phyloP scores from a whole-genome alignment of 1,140 invertebrate genomes.

The Drosophila mauritiana region DNA sequence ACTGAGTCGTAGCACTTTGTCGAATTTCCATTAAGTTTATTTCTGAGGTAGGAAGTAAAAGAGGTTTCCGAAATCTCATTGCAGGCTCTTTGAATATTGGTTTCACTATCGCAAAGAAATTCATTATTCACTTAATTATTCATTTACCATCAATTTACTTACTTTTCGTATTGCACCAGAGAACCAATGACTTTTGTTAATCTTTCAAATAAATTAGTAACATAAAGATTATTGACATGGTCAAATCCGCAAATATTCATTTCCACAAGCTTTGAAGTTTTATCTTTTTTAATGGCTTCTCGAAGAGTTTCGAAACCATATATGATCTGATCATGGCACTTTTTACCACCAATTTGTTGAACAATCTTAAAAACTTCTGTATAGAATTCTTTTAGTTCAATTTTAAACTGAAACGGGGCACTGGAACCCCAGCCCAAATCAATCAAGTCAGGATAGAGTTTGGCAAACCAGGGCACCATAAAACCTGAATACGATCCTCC shows the following conservation, averaged over 20 bases:
- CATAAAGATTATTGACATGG: neutral
- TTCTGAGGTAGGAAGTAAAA: neutral
- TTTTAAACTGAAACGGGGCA: conserved; percentile 84
- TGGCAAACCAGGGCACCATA: conserved; percentile 90
- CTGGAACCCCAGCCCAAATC: conserved; percentile 89
- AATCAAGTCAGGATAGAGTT: conserved; percentile 91
- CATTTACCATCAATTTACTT: neutral
- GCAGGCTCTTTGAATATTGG: neutral
- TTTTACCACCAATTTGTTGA: neutral
- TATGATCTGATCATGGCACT: neutral
- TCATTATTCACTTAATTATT: neutral
- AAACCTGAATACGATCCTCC: conserved; percentile 92
- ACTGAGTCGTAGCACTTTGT: neutral
- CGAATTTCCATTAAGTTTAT: neutral
- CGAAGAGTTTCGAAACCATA: neutral
- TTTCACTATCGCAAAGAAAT: neutral
- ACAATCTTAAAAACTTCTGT: neutral
- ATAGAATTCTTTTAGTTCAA: neutral
- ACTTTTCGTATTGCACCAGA: conserved; percentile 3
- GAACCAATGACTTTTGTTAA: neutral
- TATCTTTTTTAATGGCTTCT: neutral
- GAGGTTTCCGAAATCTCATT: neutral
- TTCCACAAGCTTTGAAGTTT: neutral
- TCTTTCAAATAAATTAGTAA: neutral
- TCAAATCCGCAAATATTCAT: conserved; percentile 12